phyloP scores from a whole-genome alignment of 2,888 invertebrate genomes.

The Macroteleia sp. region DNA sequence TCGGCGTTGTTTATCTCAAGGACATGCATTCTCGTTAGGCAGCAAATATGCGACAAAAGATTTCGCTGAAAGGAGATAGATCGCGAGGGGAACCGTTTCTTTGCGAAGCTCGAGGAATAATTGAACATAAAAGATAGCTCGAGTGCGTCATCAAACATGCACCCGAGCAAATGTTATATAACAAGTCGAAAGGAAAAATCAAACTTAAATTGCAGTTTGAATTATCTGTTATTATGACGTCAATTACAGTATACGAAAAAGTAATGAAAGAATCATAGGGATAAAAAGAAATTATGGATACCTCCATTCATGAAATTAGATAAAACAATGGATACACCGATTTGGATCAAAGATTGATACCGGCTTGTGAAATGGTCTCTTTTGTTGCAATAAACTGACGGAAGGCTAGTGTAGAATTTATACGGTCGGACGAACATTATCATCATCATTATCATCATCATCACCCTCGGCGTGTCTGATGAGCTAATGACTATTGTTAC shows the following conservation, averaged over 20 bases:
- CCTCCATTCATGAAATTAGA: too few species aligned
- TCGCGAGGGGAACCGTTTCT: conserved; percentile 36
- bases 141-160: conserved; percentile 49
- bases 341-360: conserved; percentile 23
- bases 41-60: conserved; percentile 76
- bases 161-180: conserved; percentile 21
- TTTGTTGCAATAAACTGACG: conserved; percentile 66
- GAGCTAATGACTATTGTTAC: conserved; percentile 82
- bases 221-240: conserved; percentile 1
- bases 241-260: not conserved
- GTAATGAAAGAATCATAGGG: too few species aligned
- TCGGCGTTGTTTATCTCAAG: conserved; percentile 75
- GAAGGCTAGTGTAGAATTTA: conserved; percentile 68
- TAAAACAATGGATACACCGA: too few species aligned
- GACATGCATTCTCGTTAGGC: conserved; percentile 76
- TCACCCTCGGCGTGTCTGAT: conserved; percentile 70
- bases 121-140: conserved; percentile 54
- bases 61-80: conserved; percentile 50
- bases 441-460: conserved; percentile 67
- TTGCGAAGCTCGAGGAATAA: conserved; percentile 44
- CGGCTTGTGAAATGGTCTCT: conserved; percentile 37
- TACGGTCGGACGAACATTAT: conserved; percentile 69
- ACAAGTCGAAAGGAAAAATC: conserved; percentile 27
- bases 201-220: not conserved
- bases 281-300: too few species aligned